phyloP scores from a whole-genome alignment of 2,888 invertebrate genomes.

The Dryobota labecula region DNA sequence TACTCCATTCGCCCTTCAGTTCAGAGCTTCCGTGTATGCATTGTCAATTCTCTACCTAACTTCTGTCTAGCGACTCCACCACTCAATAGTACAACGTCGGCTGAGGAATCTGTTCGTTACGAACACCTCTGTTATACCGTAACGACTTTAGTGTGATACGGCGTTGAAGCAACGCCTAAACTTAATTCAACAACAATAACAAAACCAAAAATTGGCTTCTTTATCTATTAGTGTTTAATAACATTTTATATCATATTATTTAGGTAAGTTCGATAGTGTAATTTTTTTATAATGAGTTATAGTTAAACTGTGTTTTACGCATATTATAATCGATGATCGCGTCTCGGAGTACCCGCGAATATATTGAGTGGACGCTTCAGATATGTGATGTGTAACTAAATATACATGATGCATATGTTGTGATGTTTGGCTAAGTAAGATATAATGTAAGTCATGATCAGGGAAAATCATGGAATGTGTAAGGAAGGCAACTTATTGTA shows the following conservation, averaged over 20 bases:
- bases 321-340: slow-evolving; percentile 58
- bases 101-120: slow-evolving; percentile 62
- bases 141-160: slow-evolving; percentile 71
- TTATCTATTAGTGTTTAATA: slow-evolving; percentile 83
- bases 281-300: slow-evolving; percentile 77
- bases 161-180: slow-evolving; percentile 78
- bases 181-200: slow-evolving; percentile 76
- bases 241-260: slow-evolving; percentile 86
- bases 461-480: slow-evolving; percentile 75
- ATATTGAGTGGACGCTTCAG: slow-evolving; percentile 43
- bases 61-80: too few relatives aligned
- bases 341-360: slow-evolving; percentile 37
- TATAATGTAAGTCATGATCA: slow-evolving; percentile 84
- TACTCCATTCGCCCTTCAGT: too few relatives aligned
- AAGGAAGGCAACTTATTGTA: slow-evolving; percentile 51
- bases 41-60: slow-evolving; percentile 70
- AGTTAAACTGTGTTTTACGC: slow-evolving; percentile 65
- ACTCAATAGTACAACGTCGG: slow-evolving; percentile 53
- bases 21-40: slow-evolving; percentile 65
- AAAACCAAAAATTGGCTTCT: slow-evolving; percentile 89
- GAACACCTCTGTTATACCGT: slow-evolving; percentile 62
- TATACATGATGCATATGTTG: slow-evolving; percentile 78
- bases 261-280: slow-evolving; percentile 79
- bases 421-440: slow-evolving; percentile 88
- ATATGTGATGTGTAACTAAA: slow-evolving; percentile 64